Conservation (phyloP, 2,797 vertebrate species). For the Danio jaintianensis region DNA sequence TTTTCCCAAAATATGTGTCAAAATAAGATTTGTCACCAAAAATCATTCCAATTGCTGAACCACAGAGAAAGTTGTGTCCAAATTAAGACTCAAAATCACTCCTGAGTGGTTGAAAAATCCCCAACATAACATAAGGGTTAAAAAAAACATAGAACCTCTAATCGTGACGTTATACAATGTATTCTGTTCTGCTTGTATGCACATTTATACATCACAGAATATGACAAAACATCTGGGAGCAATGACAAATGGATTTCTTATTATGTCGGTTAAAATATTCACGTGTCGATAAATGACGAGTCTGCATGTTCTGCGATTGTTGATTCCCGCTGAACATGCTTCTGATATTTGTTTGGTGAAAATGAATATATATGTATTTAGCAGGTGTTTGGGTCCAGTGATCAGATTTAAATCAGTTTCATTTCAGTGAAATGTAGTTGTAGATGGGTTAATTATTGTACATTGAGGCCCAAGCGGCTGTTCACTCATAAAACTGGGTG, state of each 20-base stretch:
- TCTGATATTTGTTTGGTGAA: neutral
- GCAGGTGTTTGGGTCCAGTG: constrained; percentile 16
- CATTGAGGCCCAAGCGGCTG: neutral
- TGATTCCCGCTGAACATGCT: neutral
- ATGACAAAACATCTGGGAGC: neutral
- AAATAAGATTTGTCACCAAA: too few relatives aligned
- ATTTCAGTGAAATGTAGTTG: constrained; percentile 26
- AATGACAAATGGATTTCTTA: neutral
- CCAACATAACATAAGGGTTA: too few relatives aligned
- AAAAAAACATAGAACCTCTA: too few relatives aligned
- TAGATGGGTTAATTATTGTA: constrained; percentile 14
- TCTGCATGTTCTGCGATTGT: constrained; percentile 10
- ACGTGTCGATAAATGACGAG: neutral
- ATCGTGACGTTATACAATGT: neutral
- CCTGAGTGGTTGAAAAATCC: too few relatives aligned
- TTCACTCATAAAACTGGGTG: neutral
- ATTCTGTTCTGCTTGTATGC: neutral
- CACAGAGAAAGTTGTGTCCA: too few relatives aligned
- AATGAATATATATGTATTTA: constrained; percentile 1
- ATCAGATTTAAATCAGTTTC: constrained; percentile 14
- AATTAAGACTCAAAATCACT: too few relatives aligned
- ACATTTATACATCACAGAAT: neutral
- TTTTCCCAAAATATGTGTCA: too few relatives aligned
- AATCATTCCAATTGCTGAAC: too few relatives aligned
- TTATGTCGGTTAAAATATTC: neutral